Evolutionary conservation across 2,888 invertebrate genomes (phyloP).

Genomic region (Phytoseiulus persimilis): DNA sequence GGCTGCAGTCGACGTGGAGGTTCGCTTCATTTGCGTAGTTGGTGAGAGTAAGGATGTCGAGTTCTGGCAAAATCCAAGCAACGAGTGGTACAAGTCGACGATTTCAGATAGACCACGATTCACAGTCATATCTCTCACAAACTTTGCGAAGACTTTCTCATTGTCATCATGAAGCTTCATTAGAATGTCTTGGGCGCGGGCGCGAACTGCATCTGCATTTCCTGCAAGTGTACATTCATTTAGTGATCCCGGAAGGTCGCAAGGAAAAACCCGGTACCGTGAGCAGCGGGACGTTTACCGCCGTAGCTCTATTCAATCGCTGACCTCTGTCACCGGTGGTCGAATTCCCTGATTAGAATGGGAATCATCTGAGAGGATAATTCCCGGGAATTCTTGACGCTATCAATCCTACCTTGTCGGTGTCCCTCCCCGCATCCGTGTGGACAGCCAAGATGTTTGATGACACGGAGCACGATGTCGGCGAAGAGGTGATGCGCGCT

Average conservation of each 20-base stretch:
- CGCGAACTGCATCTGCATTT: conserved; percentile 56
- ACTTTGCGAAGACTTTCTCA: conserved; percentile 59
- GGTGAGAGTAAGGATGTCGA: conserved; percentile 68
- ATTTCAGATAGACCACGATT: conserved; percentile 69
- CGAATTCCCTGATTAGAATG: no score
- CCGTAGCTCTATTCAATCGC: no score
- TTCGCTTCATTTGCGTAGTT: conserved; percentile 38
- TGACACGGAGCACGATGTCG: conserved; percentile 64
- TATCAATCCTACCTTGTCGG: conserved; percentile 49
- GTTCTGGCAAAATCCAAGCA: conserved; percentile 89
- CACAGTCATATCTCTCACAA: conserved; percentile 64
- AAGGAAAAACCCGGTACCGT: no score
- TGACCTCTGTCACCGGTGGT: no score
- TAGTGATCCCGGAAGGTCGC: no score
- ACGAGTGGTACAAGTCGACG: conserved; percentile 86
- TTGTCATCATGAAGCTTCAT: conserved; percentile 65
- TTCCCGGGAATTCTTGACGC: not conserved
- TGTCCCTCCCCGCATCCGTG: conserved; percentile 79
- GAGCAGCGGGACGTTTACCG: no score
- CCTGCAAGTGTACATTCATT: conserved; percentile 41
- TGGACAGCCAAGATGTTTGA: conserved; percentile 83
- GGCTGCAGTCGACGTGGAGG: conserved; percentile 38
- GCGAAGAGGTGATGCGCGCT: conserved; percentile 64
- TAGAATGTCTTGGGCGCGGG: conserved; percentile 72
- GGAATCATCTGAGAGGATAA: not conserved